Conservation (phyloP, 1,140 invertebrate genomes). For the Neodiprion pinetum region DNA sequence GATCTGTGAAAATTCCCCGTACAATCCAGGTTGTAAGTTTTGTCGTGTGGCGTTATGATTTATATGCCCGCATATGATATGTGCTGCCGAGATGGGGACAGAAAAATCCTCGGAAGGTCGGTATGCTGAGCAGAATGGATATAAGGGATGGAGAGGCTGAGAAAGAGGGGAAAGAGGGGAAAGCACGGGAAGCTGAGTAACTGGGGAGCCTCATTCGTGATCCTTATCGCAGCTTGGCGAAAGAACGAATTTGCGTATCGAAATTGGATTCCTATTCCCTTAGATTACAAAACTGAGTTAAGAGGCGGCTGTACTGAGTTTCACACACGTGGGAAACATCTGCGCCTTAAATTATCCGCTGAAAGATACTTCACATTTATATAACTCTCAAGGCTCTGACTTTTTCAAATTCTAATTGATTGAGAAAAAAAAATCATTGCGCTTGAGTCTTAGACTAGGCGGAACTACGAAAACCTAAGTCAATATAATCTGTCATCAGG, state of each 20-base stretch:
- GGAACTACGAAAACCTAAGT: no score
- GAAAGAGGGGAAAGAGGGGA: neutral
- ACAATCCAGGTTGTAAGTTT: constrained; percentile 7
- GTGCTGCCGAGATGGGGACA: no score
- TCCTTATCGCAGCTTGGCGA: neutral
- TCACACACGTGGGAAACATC: no score
- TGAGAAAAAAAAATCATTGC: no score
- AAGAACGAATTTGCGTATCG: neutral
- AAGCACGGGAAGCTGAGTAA: neutral
- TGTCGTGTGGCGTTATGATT: neutral
- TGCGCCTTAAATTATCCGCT: no score
- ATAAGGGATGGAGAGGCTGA: neutral
- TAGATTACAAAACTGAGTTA: neutral
- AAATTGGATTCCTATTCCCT: neutral
- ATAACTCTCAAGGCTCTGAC: no score
- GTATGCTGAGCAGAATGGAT: no score
- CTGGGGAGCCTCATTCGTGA: neutral
- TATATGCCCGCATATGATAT: neutral
- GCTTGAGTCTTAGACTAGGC: no score
- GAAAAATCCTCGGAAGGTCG: no score
- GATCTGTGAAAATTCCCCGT: neutral
- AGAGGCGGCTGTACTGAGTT: neutral
- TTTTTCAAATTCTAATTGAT: no score
- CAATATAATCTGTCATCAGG: no score
- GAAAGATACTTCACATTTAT: no score